phyloP scores from a whole-genome alignment of 1,140 invertebrate species.

The Drosophila malerkotliana region DNA sequence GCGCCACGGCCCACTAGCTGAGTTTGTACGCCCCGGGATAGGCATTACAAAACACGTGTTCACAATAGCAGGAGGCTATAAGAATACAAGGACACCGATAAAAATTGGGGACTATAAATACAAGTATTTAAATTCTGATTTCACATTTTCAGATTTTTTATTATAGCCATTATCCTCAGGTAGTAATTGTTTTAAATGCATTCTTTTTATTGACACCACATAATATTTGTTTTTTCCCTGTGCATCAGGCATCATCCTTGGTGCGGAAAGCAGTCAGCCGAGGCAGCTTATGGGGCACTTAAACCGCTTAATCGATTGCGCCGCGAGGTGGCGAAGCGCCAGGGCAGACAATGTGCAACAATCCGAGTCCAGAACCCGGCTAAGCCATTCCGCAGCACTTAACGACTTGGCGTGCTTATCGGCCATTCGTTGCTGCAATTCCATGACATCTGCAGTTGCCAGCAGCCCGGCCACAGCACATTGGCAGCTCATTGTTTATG shows the following conservation, averaged over 20 bases:
- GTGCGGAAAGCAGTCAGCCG: constrained; percentile 25
- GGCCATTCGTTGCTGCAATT: constrained; percentile 34
- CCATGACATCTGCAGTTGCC: constrained; percentile 61
- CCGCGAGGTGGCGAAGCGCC: constrained; percentile 4
- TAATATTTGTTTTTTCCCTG: background rate
- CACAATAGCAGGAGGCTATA: constrained; percentile 33
- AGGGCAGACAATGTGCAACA: constrained; percentile 37
- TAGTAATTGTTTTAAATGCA: background rate
- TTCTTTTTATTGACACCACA: background rate
- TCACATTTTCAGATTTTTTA: background rate
- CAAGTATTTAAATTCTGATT: background rate
- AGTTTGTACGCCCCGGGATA: constrained; percentile 30
- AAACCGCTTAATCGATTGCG: constrained; percentile 70
- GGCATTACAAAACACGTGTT: constrained; percentile 56
- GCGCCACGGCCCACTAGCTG: background rate
- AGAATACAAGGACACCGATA: constrained; percentile 1
- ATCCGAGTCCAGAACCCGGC: constrained; percentile 24
- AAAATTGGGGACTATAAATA: background rate
- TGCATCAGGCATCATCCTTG: background rate
- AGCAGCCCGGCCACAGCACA: constrained; percentile 11
- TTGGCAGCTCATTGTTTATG: constrained; percentile 53
- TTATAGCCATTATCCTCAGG: background rate
- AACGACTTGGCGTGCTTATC: constrained; percentile 60
- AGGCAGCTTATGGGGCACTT: constrained; percentile 60
- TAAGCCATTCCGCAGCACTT: constrained; percentile 63